Percentiles rank a stretch among this genome's conserved stretches.
phyloP scores from a whole-genome alignment of 2,113 vertebrate genomes.

The Silurus asotus region DNA sequence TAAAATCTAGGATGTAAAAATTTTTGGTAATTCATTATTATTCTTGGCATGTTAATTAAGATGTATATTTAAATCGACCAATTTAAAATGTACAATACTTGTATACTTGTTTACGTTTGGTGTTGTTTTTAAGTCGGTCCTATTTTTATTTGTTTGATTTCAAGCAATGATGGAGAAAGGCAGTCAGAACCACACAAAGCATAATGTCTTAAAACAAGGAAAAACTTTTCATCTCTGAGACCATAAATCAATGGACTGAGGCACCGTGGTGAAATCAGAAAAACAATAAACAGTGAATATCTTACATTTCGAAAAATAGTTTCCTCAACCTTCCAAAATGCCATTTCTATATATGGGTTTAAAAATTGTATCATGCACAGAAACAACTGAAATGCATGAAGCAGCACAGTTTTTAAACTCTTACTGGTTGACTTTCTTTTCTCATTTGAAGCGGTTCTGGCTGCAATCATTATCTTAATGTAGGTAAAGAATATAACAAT shows the following conservation, averaged over 20 bases:
- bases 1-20: too few relatives aligned
- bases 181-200: neutral
- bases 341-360: conserved; percentile 44
- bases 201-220: conserved; percentile 32
- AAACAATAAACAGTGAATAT: conserved; percentile 43
- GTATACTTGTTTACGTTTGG: neutral
- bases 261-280: conserved; percentile 49
- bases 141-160: neutral
- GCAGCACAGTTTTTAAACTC: conserved; percentile 51
- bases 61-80: neutral
- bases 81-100: neutral
- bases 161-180: neutral
- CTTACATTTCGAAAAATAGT: conserved; percentile 26
- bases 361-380: conserved; percentile 45
- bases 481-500: conserved; percentile 48
- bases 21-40: too few relatives aligned
- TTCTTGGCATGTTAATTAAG: neutral
- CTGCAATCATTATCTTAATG: conserved; percentile 49
- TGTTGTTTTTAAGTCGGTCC: neutral
- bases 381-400: conserved; percentile 57
- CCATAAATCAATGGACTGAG: conserved; percentile 56
- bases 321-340: conserved; percentile 12
- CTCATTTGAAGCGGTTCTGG: conserved; percentile 32
- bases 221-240: conserved; percentile 51
- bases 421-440: conserved; percentile 42